Evolutionary conservation across 2,888 invertebrate genomes (phyloP).

Genomic region (Tanypteryx hageni): DNA sequence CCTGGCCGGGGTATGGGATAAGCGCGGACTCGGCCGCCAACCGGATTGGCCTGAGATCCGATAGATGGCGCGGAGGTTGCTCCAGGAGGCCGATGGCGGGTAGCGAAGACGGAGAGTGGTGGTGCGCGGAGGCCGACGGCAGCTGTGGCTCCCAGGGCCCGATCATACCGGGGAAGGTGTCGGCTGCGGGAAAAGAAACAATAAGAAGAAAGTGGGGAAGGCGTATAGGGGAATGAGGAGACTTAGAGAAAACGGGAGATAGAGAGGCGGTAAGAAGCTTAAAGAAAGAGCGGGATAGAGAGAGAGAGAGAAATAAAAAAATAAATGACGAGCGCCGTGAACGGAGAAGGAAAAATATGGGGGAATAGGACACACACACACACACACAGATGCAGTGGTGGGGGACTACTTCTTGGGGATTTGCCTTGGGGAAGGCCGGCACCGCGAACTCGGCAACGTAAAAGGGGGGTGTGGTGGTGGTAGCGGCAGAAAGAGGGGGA

Average conservation of each 20-base stretch:
- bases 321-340: slow-evolving; percentile 25
- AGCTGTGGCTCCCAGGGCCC: slow-evolving; percentile 47
- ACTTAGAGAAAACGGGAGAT: slow-evolving; percentile 15
- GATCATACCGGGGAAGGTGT: slow-evolving; percentile 59
- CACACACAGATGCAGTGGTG: slow-evolving; percentile 34
- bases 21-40: slow-evolving; percentile 59
- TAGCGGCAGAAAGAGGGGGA: neutral
- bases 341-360: slow-evolving; percentile 50
- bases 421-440: slow-evolving; percentile 62
- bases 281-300: neutral
- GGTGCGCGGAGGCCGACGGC: slow-evolving; percentile 20
- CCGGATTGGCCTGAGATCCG: slow-evolving; percentile 60
- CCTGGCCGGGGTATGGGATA: slow-evolving; percentile 59
- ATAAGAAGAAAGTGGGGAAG: slow-evolving; percentile 57
- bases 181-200: slow-evolving; percentile 61
- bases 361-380: slow-evolving; percentile 54
- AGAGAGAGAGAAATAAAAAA: slow-evolving; percentile 18
- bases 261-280: neutral
- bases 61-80: slow-evolving; percentile 55
- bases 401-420: slow-evolving; percentile 59
- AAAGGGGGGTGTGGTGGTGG: neutral
- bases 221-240: neutral
- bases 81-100: slow-evolving; percentile 54
- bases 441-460: slow-evolving; percentile 32
- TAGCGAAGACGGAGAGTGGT: slow-evolving; percentile 35